Evolutionary conservation across 2,888 invertebrate genomes (phyloP), one percentile per base, ranked within the genome.

Genomic region (Eretmocerus hayati): DNA sequence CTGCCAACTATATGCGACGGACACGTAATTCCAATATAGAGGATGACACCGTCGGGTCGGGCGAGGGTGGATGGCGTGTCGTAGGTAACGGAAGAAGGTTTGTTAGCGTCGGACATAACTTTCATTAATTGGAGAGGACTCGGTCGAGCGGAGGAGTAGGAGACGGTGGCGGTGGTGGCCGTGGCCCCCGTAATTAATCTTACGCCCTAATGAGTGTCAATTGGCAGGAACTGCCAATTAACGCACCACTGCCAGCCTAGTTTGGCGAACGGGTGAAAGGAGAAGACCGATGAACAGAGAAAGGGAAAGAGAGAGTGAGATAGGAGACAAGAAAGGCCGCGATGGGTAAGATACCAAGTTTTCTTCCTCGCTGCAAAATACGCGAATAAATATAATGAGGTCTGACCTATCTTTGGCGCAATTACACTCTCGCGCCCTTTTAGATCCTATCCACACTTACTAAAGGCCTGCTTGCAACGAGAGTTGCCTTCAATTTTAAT

Each of bases 191-290:
- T 62, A 63, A 65, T 64, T 64, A 65, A 64, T 65, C 64, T 65
- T 63, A 59, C 59, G 60, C 62, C 63, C 62, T 64, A 64, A 65
- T 64, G 65, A 64, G 63, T 65, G 65, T 63, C 62, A 63, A 65
- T 64, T 64, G 63, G 61, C 62, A 63, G 60, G 59, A 62, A 61
- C 62, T 65, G 62, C 65, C 65, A 65, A 65, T 65, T 65, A 64
- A 62, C 62, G 62, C 59, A 63, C 58, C 55, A 56, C 56, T 42
- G 31, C 35, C 35, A 48, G 46, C 50, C 50, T 56, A 58, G 56
- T 50, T 48, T 54, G 57, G 53, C 55, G 57, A 51, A 48, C 48
- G 47, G 53, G 52, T 47, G 53, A 47, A 42, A 49, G 53, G 41
- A 49, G 43, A 52, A 50, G 39, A 32, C n/a, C n/a, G n/a, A n/a